Evolutionary conservation across 2,888 invertebrate species (phyloP), one percentile per base, ranked within the genome.

Genomic region (Seira sanloemensis): DNA sequence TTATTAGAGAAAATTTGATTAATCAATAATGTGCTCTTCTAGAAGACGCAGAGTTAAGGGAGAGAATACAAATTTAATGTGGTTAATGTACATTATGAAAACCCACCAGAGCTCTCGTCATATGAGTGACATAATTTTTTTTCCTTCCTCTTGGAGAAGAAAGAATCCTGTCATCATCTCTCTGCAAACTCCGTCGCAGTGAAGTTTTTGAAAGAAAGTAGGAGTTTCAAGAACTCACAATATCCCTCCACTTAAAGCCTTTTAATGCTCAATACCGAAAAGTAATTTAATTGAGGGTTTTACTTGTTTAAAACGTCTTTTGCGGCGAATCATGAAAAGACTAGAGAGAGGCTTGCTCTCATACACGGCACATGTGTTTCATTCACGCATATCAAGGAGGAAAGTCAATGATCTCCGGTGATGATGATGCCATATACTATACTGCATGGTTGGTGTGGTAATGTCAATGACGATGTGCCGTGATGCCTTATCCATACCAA

Each of bases 401-500:
- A 58, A 58, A 58, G 58, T 58, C 58, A 58, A 58, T 58, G 58
- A 7, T 58, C 58, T 58, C n/a, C 58, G 37, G 37, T 37, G 37
- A 12, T 37, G 37, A 12, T 37, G 37, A 12, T 37, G 37, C 12
- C 12, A 9, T 12, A 37, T 37, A n/a, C n/a, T n/a, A n/a, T n/a
- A n/a, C n/a, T n/a, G n/a, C n/a, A n/a, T n/a, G n/a, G n/a, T n/a
- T n/a, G n/a, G n/a, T 58, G 2, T n/a, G 58, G 58, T 4, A 18
- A 58, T 58, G 58, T 58, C 58, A 58, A 58, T 58, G 58, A 58
- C 58, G 58, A 18, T 18, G 58, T 12, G 4, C 16, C 58, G 16
- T 58, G 16, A 58, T 58, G 58, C 18, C n/a, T n/a, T n/a, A n/a
- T n/a, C n/a, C n/a, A n/a, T n/a, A n/a, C 58, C 7, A 58, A 58